A percentile compares a stretch with the other conserved stretches of the same genome.
Evolutionary conservation across 2,888 invertebrate genomes (phyloP).

Genomic region (Furcula furcula): DNA sequence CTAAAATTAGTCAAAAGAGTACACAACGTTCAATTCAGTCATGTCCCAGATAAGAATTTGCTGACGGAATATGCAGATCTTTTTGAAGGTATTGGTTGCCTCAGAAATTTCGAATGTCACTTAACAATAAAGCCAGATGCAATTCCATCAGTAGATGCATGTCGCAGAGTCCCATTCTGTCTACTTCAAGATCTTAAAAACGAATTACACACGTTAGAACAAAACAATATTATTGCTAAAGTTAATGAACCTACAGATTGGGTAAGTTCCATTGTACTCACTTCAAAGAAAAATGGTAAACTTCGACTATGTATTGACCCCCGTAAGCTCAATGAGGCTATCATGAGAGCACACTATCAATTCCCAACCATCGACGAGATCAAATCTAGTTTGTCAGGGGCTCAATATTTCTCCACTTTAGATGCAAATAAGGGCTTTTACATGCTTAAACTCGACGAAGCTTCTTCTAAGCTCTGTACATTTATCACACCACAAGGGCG

Average conservation of each 20-base stretch:
- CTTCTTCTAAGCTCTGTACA: constrained; percentile 13
- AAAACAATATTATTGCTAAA: background rate
- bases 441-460: constrained; percentile 11
- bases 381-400: constrained; percentile 4
- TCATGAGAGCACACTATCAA: constrained; percentile 17
- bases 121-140: background rate
- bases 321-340: constrained; percentile 16
- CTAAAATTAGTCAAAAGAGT: too few species aligned
- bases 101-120: too few species aligned
- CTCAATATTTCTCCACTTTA: constrained; percentile 16
- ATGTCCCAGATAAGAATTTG: too few species aligned
- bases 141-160: background rate
- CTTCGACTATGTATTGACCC: constrained; percentile 24
- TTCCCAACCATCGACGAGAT: constrained; percentile 21
- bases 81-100: too few species aligned
- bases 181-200: background rate
- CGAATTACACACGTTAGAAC: background rate
- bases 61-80: too few species aligned
- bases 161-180: background rate
- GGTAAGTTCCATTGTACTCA: constrained; percentile 16
- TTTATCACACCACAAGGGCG: constrained; percentile 15
- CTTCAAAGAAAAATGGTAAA: constrained; percentile 14
- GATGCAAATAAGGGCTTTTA: constrained; percentile 21
- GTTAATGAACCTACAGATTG: constrained; percentile 15
- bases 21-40: too few species aligned